Conservation (phyloP, 2,888 invertebrate genomes). For the Rhyacophila evoluta region DNA sequence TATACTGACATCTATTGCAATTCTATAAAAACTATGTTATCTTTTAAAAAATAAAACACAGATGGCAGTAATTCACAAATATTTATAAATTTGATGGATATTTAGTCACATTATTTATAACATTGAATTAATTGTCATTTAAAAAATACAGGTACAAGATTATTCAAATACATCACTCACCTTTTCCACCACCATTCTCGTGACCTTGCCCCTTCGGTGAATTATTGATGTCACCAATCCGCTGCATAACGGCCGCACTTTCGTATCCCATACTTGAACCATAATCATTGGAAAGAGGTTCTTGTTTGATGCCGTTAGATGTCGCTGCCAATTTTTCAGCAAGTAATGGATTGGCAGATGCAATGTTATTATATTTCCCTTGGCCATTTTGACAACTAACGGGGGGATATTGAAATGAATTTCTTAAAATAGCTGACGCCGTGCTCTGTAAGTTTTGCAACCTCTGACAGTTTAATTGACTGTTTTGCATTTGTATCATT, state of each 20-base stretch:
- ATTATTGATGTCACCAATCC: constrained; percentile 60
- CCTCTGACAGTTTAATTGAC: constrained; percentile 62
- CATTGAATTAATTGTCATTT: no score
- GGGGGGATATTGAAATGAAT: constrained; percentile 48
- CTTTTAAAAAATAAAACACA: no score
- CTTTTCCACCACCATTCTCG: constrained; percentile 36
- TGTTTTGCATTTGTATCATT: constrained; percentile 61
- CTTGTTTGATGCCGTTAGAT: constrained; percentile 72
- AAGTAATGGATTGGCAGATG: constrained; percentile 87
- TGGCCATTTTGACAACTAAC: constrained; percentile 67
- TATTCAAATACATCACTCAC: constrained; percentile 13
- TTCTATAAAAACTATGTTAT: no score
- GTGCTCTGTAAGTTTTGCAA: constrained; percentile 62
- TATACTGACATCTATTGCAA: no score
- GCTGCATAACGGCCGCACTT: constrained; percentile 67
- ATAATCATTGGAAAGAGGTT: constrained; percentile 68
- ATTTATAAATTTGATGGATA: no score
- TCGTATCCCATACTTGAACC: constrained; percentile 69
- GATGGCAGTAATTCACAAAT: no score
- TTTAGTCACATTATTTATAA: no score
- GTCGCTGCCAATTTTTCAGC: constrained; percentile 88
- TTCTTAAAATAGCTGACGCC: constrained; percentile 49
- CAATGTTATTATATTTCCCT: constrained; percentile 80
- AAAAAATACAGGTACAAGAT: no score
- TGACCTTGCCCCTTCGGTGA: constrained; percentile 27